A percentile compares a stretch with the other conserved stretches of the same genome.
phyloP scores from a whole-genome alignment of 2,797 vertebrate species.

The Geotrypetes seraphini region DNA sequence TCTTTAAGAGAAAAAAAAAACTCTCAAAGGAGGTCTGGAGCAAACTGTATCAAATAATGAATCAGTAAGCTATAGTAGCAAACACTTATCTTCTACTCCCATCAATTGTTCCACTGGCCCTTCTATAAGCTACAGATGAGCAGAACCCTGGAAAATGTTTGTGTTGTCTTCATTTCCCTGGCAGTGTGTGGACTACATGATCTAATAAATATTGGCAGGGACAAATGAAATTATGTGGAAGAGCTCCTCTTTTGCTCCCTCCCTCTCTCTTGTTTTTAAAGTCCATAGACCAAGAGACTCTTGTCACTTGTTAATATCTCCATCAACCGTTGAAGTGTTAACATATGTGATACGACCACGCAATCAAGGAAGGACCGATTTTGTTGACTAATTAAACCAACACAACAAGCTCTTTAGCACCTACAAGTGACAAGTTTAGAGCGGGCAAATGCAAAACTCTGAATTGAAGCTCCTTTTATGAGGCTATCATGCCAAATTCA shows the following conservation, averaged over 20 bases:
- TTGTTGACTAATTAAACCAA: slow-evolving; percentile 92
- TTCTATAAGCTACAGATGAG: slow-evolving; percentile 65
- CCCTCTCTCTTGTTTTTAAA: slow-evolving; percentile 38
- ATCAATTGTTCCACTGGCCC: slow-evolving; percentile 60
- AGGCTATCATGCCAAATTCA: slow-evolving; percentile 95
- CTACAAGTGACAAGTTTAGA: slow-evolving; percentile 86
- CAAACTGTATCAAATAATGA: slow-evolving; percentile 74
- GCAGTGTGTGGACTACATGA: slow-evolving; percentile 70
- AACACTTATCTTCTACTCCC: slow-evolving; percentile 74
- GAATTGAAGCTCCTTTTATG: slow-evolving; percentile 86
- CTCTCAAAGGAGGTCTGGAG: slow-evolving; percentile 72
- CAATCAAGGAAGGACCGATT: slow-evolving; percentile 74
- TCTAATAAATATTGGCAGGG: slow-evolving; percentile 84
- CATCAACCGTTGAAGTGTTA: slow-evolving; percentile 83
- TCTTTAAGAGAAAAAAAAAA: slow-evolving; percentile 82
- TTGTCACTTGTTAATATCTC: slow-evolving; percentile 76
- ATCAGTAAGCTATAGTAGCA: slow-evolving; percentile 62
- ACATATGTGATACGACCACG: slow-evolving; percentile 79
- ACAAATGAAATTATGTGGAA: slow-evolving; percentile 74
- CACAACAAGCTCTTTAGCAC: slow-evolving; percentile 79
- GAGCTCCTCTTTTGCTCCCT: slow-evolving; percentile 56
- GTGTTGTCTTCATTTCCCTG: slow-evolving; percentile 64
- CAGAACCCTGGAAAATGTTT: slow-evolving; percentile 69
- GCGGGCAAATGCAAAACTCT: slow-evolving; percentile 87
- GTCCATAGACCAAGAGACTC: slow-evolving; percentile 76